These are phyloP conservation scores for Chionomys nivalis DNA, from an alignment of 2,113 vertebrate species.

Conservation along the genomic window DNA sequence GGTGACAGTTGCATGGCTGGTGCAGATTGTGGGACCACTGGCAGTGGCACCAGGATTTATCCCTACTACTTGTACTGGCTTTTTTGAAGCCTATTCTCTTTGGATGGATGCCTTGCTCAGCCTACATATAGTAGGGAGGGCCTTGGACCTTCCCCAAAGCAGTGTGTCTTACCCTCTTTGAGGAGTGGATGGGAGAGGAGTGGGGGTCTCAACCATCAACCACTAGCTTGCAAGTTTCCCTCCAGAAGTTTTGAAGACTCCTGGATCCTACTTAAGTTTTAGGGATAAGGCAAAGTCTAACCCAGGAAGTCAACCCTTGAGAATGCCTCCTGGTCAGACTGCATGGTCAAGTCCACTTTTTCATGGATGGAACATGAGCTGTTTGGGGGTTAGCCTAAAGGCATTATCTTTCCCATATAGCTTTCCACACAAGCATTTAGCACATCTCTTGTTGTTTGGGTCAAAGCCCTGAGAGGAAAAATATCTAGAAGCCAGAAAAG, in stretches of 20 bases:
- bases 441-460: background rate
- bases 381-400: background rate
- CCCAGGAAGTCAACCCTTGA: background rate
- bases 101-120: too few species aligned
- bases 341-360: background rate
- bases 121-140: too few species aligned
- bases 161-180: too few species aligned
- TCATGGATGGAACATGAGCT: background rate
- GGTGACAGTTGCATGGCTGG: too few species aligned
- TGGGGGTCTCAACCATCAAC: background rate
- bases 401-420: background rate
- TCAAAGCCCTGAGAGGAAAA: background rate
- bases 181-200: too few species aligned
- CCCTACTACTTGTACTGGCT: too few species aligned
- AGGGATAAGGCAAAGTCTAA: background rate
- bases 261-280: background rate
- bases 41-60: too few species aligned
- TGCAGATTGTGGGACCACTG: too few species aligned
- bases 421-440: background rate
- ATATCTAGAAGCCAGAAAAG: background rate
- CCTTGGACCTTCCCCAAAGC: too few species aligned
- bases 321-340: background rate
- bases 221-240: background rate
- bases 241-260: constrained; percentile 26
- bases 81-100: too few species aligned